phyloP scores from a whole-genome alignment of 1,140 invertebrate species.

The Heliconius hewitsoni region DNA sequence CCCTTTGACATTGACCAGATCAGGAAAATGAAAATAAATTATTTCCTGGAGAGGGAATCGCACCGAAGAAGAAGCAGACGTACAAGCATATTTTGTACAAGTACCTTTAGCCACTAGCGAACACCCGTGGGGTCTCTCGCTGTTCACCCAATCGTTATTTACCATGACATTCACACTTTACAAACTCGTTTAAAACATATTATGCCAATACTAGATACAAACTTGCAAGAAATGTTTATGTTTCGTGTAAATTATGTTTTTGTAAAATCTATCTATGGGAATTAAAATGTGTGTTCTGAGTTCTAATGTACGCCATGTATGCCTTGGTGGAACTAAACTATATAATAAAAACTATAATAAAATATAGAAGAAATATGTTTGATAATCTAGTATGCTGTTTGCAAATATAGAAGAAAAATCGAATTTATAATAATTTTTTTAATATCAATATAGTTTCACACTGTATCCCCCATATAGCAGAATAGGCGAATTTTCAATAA shows the following conservation, averaged over 20 bases:
- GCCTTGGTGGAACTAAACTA: background rate
- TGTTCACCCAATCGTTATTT: constrained; percentile 22
- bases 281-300: background rate
- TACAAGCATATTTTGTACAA: background rate
- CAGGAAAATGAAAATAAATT: no score
- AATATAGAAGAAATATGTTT: background rate
- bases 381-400: no score
- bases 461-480: no score
- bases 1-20: no score
- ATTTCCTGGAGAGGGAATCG: no score
- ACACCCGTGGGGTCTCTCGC: constrained; percentile 14
- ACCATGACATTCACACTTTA: constrained; percentile 5
- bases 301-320: background rate
- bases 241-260: constrained; percentile 20
- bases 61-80: background rate
- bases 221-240: constrained; percentile 19
- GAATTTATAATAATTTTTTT: no score
- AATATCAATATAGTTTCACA: no score
- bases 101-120: background rate
- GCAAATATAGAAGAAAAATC: no score
- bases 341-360: background rate
- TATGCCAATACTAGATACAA: constrained; percentile 26
- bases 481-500: no score
- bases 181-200: constrained; percentile 21
- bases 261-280: constrained; percentile 12